Conservation (phyloP, 2,888 invertebrate genomes). For the Tanytarsus gracilentus region DNA sequence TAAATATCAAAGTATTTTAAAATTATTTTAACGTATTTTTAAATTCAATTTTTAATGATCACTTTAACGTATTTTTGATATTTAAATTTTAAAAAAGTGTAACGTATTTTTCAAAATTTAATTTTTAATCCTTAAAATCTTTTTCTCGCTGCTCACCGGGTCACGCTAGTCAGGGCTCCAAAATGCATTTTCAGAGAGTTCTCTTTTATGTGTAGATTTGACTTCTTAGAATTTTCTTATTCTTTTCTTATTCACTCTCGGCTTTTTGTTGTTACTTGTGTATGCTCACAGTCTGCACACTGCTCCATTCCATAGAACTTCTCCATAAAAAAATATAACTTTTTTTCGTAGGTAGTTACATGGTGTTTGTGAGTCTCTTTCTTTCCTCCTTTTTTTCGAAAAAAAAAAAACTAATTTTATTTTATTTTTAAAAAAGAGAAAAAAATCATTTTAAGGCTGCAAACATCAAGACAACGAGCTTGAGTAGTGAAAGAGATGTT, state of each 20-base stretch:
- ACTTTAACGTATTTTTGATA: not conserved
- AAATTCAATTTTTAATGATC: not conserved
- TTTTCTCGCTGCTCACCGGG: no score
- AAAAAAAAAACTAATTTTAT: not conserved
- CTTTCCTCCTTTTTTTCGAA: not conserved
- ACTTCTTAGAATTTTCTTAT: conserved; percentile 23
- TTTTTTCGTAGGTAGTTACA: conserved; percentile 1
- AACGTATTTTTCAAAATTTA: no score
- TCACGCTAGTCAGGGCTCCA: no score
- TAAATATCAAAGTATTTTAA: no score
- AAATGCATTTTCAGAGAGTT: conserved; percentile 14
- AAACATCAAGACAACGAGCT: not conserved
- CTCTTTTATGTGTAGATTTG: conserved; percentile 28
- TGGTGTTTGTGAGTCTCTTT: conserved; percentile 12
- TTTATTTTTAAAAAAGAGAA: not conserved
- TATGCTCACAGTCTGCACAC: conserved; percentile 13
- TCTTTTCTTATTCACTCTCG: not conserved
- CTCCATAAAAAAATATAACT: not conserved
- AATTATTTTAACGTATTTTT: not conserved
- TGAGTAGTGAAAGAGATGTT: not conserved
- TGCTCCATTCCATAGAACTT: conserved; percentile 12
- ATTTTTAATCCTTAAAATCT: no score
- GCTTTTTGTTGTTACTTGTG: not conserved
- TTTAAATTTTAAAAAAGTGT: not conserved
- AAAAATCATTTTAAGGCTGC: not conserved